phyloP scores from a whole-genome alignment of 2,888 invertebrate species.

The Chrysotoxum bicinctum region DNA sequence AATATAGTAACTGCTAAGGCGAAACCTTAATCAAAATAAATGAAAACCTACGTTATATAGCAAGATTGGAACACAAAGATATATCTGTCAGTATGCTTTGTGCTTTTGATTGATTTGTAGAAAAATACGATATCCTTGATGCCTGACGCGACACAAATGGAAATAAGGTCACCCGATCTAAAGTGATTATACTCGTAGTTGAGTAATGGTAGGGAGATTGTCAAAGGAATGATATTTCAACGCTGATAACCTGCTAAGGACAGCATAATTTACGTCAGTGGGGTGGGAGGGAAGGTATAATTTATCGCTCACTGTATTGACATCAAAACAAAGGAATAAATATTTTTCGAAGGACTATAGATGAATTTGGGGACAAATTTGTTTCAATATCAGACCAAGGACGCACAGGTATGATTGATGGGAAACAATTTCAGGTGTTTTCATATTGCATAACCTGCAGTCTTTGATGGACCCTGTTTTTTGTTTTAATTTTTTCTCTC shows the following conservation, averaged over 20 bases:
- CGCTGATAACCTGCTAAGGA: constrained; percentile 25
- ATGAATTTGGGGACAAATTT: not conserved
- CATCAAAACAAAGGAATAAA: constrained; percentile 28
- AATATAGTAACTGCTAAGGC: not conserved
- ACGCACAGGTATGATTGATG: not conserved
- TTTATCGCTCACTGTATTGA: constrained; percentile 36
- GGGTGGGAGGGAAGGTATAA: not conserved
- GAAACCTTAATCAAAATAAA: constrained; percentile 15
- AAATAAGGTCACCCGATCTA: constrained; percentile 2
- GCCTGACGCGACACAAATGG: not conserved
- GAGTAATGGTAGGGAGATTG: constrained; percentile 38
- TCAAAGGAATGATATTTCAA: constrained; percentile 6
- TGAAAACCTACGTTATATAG: not conserved
- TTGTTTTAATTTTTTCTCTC: no score
- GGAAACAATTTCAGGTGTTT: not conserved
- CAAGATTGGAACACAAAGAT: constrained; percentile 11
- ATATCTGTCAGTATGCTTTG: constrained; percentile 38
- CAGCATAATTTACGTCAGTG: constrained; percentile 24
- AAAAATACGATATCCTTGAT: not conserved
- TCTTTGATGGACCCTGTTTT: not conserved
- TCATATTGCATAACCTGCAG: not conserved
- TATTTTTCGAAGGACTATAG: not conserved
- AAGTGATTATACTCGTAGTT: constrained; percentile 28
- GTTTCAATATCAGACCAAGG: not conserved
- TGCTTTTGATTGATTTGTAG: constrained; percentile 49